Conservation (phyloP, 2,113 vertebrate genomes). For the Rostratula benghalensis region DNA sequence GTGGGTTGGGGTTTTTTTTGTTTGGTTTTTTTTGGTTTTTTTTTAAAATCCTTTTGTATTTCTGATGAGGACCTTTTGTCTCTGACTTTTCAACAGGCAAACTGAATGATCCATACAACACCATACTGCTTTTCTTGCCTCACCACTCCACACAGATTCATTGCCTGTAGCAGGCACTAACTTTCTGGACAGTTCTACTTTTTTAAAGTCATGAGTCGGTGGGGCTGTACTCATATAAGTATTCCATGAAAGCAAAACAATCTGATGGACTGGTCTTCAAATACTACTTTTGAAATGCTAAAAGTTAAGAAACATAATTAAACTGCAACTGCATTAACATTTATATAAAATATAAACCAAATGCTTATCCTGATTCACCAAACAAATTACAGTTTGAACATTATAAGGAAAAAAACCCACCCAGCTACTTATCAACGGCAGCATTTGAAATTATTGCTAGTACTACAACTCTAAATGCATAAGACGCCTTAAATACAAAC, state of each 20-base stretch:
- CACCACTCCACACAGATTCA: neutral
- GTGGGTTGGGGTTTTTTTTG: no score
- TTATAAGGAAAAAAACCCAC: slow-evolving; percentile 65
- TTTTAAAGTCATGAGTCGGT: slow-evolving; percentile 2
- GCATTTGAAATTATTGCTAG: slow-evolving; percentile 95
- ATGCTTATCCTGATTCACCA: slow-evolving; percentile 97
- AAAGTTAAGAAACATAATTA: slow-evolving; percentile 99
- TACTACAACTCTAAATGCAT: slow-evolving; percentile 96
- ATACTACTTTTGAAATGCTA: slow-evolving; percentile 74
- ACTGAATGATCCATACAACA: neutral
- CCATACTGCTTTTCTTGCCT: neutral
- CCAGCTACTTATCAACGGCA: slow-evolving; percentile 95
- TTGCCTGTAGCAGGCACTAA: neutral
- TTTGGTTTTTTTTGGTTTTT: neutral
- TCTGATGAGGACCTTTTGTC: neutral
- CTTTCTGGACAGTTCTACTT: slow-evolving; percentile 59
- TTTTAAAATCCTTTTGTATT: neutral
- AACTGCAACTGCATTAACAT: slow-evolving; percentile 85
- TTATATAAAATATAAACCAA: slow-evolving; percentile 98
- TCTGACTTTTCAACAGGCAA: neutral
- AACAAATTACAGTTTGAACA: slow-evolving; percentile 99
- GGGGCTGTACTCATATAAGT: slow-evolving; percentile 16
- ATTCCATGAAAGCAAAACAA: slow-evolving; percentile 68
- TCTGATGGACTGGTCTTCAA: slow-evolving; percentile 73
- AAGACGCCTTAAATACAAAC: slow-evolving; percentile 99